Conservation (phyloP, 2,797 vertebrate genomes). For the Jordanella pulchra region DNA sequence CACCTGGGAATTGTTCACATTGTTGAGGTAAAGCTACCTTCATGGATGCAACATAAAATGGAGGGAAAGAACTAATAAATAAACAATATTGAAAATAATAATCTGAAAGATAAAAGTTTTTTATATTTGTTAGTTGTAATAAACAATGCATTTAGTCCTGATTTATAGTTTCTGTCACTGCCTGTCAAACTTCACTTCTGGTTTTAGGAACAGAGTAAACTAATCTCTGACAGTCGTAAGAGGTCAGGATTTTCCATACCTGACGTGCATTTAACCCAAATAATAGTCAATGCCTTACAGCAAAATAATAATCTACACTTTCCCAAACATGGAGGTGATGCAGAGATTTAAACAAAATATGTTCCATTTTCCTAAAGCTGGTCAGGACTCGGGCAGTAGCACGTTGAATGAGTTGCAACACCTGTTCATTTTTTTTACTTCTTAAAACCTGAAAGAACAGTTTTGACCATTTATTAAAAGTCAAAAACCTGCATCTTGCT, state of each 20-base stretch:
- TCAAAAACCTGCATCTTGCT: not conserved
- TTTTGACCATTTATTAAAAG: not conserved
- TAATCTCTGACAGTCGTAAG: too few species aligned
- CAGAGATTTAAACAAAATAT: not conserved
- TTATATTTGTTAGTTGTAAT: not conserved
- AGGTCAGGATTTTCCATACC: too few species aligned
- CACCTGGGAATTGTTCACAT: constrained; percentile 86
- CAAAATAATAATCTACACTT: too few species aligned
- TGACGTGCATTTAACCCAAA: too few species aligned
- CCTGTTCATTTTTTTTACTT: too few species aligned
- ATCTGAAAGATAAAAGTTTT: not conserved
- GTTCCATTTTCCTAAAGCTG: too few species aligned
- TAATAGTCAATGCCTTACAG: too few species aligned
- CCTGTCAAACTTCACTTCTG: too few species aligned
- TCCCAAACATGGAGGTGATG: not conserved
- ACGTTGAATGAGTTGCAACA: too few species aligned
- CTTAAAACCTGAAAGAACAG: not conserved
- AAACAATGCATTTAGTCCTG: not conserved
- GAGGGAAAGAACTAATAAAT: not conserved
- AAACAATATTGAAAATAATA: not conserved
- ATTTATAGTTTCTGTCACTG: not conserved
- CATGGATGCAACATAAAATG: not conserved
- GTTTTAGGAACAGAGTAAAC: too few species aligned
- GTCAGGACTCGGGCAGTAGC: too few species aligned
- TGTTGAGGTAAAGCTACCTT: constrained; percentile 83